These are phyloP conservation scores for Neoarius graeffei DNA, from an alignment of 2,113 vertebrate species.

Conservation along the genomic window DNA sequence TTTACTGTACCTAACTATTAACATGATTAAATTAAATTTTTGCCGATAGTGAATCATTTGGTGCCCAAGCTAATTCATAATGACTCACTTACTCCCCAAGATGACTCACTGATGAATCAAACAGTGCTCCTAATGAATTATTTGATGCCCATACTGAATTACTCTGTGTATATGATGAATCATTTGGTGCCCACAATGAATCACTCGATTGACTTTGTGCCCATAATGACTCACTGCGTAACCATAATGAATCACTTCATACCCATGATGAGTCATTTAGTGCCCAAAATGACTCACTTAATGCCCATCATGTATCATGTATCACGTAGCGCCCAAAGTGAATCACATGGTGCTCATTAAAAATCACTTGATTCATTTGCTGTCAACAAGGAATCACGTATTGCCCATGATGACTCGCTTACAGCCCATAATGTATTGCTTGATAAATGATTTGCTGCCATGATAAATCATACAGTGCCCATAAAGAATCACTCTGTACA, in stretches of 20 bases:
- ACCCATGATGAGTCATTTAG: not conserved
- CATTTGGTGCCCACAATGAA: not conserved
- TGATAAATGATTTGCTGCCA: too few relatives aligned
- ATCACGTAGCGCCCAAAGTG: too few relatives aligned
- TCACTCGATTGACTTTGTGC: not conserved
- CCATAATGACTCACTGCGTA: not conserved
- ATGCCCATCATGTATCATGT: not conserved
- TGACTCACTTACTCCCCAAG: not conserved
- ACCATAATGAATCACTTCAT: not conserved
- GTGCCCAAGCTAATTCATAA: not conserved
- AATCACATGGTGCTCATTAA: not conserved
- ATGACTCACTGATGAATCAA: not conserved
- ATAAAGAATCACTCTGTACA: not conserved
- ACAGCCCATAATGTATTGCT: not conserved
- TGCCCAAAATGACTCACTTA: not conserved
- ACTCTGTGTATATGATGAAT: not conserved
- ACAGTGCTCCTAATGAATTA: not conserved
- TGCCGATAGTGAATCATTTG: not conserved
- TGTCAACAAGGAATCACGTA: not conserved
- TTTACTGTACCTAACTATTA: too few relatives aligned
- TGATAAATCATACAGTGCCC: not conserved
- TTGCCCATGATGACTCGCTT: not conserved
- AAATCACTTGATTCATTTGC: not conserved
- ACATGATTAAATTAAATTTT: not conserved
- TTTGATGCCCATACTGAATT: not conserved